Base-by-base conservation (phyloP, 2,113 vertebrate genomes). In the Synodontis membranacea region DNA sequence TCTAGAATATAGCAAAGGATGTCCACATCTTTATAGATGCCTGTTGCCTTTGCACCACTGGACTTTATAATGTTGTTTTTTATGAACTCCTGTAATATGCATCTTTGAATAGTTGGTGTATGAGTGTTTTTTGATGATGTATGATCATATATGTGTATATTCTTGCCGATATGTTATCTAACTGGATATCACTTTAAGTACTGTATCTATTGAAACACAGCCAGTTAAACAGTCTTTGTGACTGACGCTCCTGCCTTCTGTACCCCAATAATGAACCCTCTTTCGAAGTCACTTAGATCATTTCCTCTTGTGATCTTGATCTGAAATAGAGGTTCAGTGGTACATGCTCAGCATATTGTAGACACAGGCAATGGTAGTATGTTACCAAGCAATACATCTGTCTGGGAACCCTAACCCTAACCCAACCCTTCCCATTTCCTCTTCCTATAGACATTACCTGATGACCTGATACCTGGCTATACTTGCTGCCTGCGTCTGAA, bases 401-500 rank as follows among this genome's bases (percentile, higher is more conserved):
- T n/a, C 46, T 34, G 75, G 12, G 64, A 46, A n/a, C n/a, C n/a
- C n/a, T n/a, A n/a, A n/a, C n/a, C n/a, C n/a, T n/a, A n/a, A n/a
- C n/a, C n/a, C n/a, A n/a, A n/a, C n/a, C n/a, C n/a, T 50, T 62
- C 25, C 5, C 46, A 84, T 10, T 42, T 83, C 10, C 50, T 88
- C 58, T n/a, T n/a, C n/a, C n/a, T 88, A 4, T 54, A 99, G 97
- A 96, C 95, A 64, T 96, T 99, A 96, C 97, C 97, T 96, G 98
- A 99, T 93, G 96, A 96, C 88, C 97, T 96, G 88, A 96, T 99
- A 91, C 94, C 95, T 90, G 96, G 86, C 93, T 99, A 99, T 91
- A 97, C 97, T 89, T 96, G 96, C 94, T 98, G 97, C 58, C 95
- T 99, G 90, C 96, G 98, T 86, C 95, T 97, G 88, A 99, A 99